Conservation (phyloP, 1,140 invertebrate species). For the Zaprionus kolodkinae region DNA sequence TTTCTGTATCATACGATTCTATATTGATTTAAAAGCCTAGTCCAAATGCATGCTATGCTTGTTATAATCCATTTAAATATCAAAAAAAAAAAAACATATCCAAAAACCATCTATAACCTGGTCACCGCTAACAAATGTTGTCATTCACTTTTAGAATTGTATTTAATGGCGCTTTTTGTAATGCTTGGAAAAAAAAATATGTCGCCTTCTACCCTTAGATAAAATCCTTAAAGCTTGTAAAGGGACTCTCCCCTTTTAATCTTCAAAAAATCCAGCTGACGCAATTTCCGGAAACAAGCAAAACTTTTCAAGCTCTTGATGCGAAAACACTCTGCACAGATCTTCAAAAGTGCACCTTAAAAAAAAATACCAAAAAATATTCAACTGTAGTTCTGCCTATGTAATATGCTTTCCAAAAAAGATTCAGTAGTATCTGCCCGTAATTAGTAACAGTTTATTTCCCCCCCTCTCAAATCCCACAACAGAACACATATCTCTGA, state of each 20-base stretch:
- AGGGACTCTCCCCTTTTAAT: conserved; percentile 8
- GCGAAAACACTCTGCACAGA: conserved; percentile 19
- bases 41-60: conserved; percentile 72
- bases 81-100: conserved; percentile 29
- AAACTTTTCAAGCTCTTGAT: conserved; percentile 5
- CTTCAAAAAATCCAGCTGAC: not conserved
- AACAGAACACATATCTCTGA: conserved; percentile 63
- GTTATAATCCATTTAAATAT: conserved; percentile 23
- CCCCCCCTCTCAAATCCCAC: conserved; percentile 20
- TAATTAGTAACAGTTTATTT: conserved; percentile 52
- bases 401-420: conserved; percentile 56
- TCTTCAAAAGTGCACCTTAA: conserved; percentile 41
- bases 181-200: conserved; percentile 52
- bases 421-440: conserved; percentile 65
- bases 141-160: conserved; percentile 44
- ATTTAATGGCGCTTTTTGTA: conserved; percentile 65
- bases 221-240: conserved; percentile 31
- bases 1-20: conserved; percentile 46
- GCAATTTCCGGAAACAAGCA: conserved; percentile 6
- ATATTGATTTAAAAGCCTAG: conserved; percentile 55
- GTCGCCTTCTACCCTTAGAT: conserved; percentile 58
- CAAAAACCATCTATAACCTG: conserved; percentile 24
- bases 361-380: conserved; percentile 19
- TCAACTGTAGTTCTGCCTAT: conserved; percentile 42
- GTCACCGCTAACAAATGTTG: conserved; percentile 18